A percentile compares a stretch with the other conserved stretches of the same genome.
Evolutionary conservation across 1,140 invertebrate species (phyloP).

Genomic region (Cephus cinctus): DNA sequence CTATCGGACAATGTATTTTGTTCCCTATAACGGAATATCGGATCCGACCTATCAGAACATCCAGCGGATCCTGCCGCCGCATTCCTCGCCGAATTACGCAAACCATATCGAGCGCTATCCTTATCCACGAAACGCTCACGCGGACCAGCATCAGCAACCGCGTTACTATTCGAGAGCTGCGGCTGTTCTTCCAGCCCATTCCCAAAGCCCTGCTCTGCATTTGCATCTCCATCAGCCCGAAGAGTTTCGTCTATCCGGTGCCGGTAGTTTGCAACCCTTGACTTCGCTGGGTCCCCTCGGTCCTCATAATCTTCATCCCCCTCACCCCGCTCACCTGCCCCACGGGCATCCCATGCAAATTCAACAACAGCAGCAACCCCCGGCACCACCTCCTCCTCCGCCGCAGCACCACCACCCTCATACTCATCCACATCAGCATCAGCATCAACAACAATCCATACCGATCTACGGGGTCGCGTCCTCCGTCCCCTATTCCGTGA

Average conservation of each 20-base stretch:
- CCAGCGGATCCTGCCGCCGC: constrained; percentile 46
- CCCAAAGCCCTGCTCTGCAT: constrained; percentile 33
- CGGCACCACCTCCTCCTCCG: too few species aligned
- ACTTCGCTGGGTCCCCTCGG: too few species aligned
- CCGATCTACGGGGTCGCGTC: constrained; percentile 24
- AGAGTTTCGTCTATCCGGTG: constrained; percentile 32
- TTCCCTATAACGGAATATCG: constrained; percentile 65
- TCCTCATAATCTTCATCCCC: too few species aligned
- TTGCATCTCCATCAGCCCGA: constrained; percentile 46
- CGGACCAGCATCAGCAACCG: constrained; percentile 19
- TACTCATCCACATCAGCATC: constrained; percentile 18
- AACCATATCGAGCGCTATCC: constrained; percentile 51
- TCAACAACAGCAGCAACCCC: constrained; percentile 27
- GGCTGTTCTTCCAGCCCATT: constrained; percentile 15
- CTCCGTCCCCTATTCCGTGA: constrained; percentile 31
- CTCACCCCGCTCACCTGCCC: constrained; percentile 13
- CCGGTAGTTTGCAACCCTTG: constrained; percentile 13
- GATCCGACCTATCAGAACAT: constrained; percentile 54
- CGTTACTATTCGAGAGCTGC: constrained; percentile 33
- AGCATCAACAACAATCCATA: constrained; percentile 26
- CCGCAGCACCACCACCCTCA: too few species aligned
- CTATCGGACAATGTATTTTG: constrained; percentile 68
- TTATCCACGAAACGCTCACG: constrained; percentile 33
- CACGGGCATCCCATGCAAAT: constrained; percentile 20
- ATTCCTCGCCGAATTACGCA: constrained; percentile 46